Conservation (phyloP, 2,888 invertebrate genomes). For the Tethea ocularis region DNA sequence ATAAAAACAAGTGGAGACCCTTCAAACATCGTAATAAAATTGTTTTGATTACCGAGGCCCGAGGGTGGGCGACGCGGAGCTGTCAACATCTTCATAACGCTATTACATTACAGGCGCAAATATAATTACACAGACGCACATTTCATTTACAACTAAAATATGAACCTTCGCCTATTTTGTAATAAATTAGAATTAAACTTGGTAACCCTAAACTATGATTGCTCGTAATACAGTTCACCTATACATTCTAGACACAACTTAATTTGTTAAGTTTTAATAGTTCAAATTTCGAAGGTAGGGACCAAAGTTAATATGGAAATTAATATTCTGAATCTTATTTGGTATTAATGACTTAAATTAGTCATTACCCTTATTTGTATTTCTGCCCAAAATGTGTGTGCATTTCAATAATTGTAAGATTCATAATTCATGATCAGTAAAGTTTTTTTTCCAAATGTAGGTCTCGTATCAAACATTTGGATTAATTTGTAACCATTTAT, state of each 20-base stretch:
- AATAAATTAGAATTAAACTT: neutral
- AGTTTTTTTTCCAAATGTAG: too few relatives aligned
- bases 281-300: neutral
- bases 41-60: conserved; percentile 30
- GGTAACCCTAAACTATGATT: neutral
- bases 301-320: neutral
- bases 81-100: conserved; percentile 1
- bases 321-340: neutral
- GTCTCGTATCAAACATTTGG: too few relatives aligned
- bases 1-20: conserved; percentile 26
- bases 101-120: neutral
- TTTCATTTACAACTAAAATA: conserved; percentile 1
- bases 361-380: too few relatives aligned
- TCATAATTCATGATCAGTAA: too few relatives aligned
- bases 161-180: neutral
- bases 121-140: conserved; percentile 3
- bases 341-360: too few relatives aligned
- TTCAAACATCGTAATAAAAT: conserved; percentile 38
- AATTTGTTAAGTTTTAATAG: neutral
- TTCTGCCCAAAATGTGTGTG: too few relatives aligned
- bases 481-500: too few relatives aligned
- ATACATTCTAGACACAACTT: neutral
- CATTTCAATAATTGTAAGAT: too few relatives aligned
- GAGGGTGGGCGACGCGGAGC: conserved; percentile 12
- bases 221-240: neutral